Conservation (phyloP, 2,888 invertebrate species). For the Lycaena phlaeas region DNA sequence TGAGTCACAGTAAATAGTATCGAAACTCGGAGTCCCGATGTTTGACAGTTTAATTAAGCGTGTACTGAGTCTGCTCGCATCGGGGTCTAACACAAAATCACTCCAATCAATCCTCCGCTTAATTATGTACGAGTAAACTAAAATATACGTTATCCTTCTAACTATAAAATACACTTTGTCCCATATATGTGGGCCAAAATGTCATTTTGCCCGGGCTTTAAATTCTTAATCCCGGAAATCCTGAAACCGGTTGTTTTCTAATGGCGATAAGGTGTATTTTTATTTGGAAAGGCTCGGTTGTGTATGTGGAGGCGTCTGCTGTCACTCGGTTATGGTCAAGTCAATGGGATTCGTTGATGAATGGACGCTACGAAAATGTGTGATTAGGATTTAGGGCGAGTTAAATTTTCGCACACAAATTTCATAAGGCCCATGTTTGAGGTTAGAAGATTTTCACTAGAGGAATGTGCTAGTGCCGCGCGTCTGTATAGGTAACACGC, state of each 20-base stretch:
- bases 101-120: constrained; percentile 30
- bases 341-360: constrained; percentile 31
- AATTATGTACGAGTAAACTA: constrained; percentile 12
- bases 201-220: constrained; percentile 12
- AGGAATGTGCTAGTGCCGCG: too few species aligned
- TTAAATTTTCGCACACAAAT: background rate
- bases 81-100: constrained; percentile 34
- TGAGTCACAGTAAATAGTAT: constrained; percentile 22
- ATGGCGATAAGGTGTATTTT: constrained; percentile 13
- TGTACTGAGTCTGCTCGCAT: constrained; percentile 32
- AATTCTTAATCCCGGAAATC: background rate
- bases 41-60: constrained; percentile 43
- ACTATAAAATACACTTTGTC: constrained; percentile 2
- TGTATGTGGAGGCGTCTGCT: constrained; percentile 26
- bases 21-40: constrained; percentile 25
- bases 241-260: background rate
- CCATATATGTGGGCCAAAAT: constrained; percentile 6
- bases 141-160: constrained; percentile 10
- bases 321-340: constrained; percentile 30
- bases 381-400: constrained; percentile 3
- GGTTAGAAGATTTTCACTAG: too few species aligned
- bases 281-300: constrained; percentile 1
- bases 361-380: constrained; percentile 18
- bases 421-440: too few species aligned
- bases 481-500: too few species aligned